Percentiles rank a stretch among this genome's conserved stretches.
Conservation (phyloP, 2,113 vertebrate species). For the Mohoua ochrocephala region DNA sequence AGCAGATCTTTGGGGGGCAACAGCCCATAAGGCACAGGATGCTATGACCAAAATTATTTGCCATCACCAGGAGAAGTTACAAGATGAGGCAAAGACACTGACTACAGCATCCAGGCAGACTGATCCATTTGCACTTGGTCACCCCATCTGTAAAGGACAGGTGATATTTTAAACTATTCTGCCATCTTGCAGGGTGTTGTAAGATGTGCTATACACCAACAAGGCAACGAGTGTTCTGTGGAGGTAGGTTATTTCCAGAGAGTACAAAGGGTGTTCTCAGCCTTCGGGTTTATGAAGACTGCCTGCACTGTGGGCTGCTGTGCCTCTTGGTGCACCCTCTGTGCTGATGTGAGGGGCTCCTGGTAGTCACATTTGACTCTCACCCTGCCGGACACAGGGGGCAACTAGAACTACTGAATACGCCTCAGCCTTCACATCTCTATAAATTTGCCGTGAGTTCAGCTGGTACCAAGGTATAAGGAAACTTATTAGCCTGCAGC, state of each 20-base stretch:
- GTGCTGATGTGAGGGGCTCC: fast-evolving
- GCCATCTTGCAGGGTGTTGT: neutral
- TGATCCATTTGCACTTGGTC: neutral
- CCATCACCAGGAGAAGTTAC: neutral
- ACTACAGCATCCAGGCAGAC: neutral
- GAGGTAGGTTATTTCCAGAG: neutral
- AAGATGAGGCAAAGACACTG: neutral
- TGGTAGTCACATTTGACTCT: neutral
- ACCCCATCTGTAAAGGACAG: neutral
- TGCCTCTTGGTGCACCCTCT: neutral
- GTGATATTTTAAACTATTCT: neutral
- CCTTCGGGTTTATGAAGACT: neutral
- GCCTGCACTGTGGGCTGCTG: neutral
- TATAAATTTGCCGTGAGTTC: neutral
- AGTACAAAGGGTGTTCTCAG: neutral
- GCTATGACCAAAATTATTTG: neutral
- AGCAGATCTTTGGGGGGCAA: neutral
- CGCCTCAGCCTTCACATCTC: fast-evolving
- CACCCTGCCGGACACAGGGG: neutral
- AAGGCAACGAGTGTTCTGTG: neutral
- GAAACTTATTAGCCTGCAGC: neutral
- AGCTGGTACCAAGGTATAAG: neutral
- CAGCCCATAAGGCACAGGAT: neutral
- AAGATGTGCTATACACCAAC: neutral
- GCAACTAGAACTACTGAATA: neutral